phyloP scores from a whole-genome alignment of 2,888 invertebrate genomes.

The Epirrhoe tristata region DNA sequence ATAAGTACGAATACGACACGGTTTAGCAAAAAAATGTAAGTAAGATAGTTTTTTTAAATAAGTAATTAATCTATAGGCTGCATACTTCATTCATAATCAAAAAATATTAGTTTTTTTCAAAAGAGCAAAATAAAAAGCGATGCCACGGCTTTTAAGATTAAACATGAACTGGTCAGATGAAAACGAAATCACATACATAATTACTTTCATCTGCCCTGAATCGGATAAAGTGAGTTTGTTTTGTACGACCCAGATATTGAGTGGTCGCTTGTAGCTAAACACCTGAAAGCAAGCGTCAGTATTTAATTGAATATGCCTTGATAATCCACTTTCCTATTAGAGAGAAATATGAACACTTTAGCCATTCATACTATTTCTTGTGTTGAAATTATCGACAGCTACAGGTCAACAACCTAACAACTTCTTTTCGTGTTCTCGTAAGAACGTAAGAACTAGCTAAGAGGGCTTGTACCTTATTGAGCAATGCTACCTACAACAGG shows the following conservation, averaged over 20 bases:
- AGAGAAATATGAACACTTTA: background rate
- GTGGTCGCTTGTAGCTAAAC: conserved; percentile 38
- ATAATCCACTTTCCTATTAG: background rate
- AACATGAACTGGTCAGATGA: conserved; percentile 66
- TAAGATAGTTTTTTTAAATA: background rate
- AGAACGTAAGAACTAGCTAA: conserved; percentile 29
- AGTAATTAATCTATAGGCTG: background rate
- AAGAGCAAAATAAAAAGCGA: conserved; percentile 22
- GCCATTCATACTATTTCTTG: conserved; percentile 10
- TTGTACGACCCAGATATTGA: conserved; percentile 58
- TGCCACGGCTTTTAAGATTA: conserved; percentile 42
- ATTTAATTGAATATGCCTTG: conserved; percentile 32
- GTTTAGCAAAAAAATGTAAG: too few relatives aligned
- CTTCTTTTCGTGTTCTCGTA: conserved; percentile 33
- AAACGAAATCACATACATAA: conserved; percentile 74
- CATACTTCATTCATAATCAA: background rate
- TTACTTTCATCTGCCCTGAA: conserved; percentile 72
- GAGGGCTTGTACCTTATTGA: conserved; percentile 37
- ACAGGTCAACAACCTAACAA: conserved; percentile 32
- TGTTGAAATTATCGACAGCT: conserved; percentile 24
- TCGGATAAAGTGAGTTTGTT: conserved; percentile 57
- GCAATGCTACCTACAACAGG: conserved; percentile 34
- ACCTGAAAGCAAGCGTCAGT: conserved; percentile 35
- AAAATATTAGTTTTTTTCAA: background rate
- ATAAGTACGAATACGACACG: background rate